Evolutionary conservation across 2,888 invertebrate genomes (phyloP), one percentile per base, ranked within the genome.

Genomic region (Nysson spinosus): DNA sequence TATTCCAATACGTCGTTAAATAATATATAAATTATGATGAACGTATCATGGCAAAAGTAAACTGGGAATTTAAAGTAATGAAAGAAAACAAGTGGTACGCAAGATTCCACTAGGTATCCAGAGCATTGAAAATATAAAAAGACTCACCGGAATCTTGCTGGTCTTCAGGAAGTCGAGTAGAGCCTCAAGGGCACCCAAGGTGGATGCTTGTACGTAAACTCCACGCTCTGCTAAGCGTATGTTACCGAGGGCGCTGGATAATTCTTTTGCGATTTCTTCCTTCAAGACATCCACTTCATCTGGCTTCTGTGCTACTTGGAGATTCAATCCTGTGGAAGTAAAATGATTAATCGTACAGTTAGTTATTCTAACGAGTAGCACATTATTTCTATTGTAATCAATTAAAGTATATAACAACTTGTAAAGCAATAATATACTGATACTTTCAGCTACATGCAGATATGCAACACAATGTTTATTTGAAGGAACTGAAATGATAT

Each of bases 171-270:
- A 99, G 86, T 98, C 97, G 3, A 98, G 89, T 52, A 99, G 89
- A 0, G 99, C 99, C 88, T 99, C 99, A 6, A 99, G 89, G 0
- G 99, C 99, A 4, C 99, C 99, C 4, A 99, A 91, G n/a, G 99
- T 99, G 0, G 98, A 99, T 0, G 99, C 99, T 85, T 99, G 99
- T n/a, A 99, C 99, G 88, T 96, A 98, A 35, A 99, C 99, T 37
- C 99, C 99, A 66, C 96, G 91, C 74, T 95, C 96, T 28, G 94
- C 92, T 72, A 97, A 88, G 86, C 96, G 97, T 83, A 99, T 98
- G 22, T 95, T 94, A 49, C 95, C 96, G 44, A 99, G 90, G 1
- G 97, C 98, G 17, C 94, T 93, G 83, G 94, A 93, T 78, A 99
- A 88, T 84, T 97, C 97, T 49, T 91, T 91, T 0, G 96, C 93